Base-by-base conservation (phyloP, 2,888 invertebrate species). In the Drosophila barbarae region DNA sequence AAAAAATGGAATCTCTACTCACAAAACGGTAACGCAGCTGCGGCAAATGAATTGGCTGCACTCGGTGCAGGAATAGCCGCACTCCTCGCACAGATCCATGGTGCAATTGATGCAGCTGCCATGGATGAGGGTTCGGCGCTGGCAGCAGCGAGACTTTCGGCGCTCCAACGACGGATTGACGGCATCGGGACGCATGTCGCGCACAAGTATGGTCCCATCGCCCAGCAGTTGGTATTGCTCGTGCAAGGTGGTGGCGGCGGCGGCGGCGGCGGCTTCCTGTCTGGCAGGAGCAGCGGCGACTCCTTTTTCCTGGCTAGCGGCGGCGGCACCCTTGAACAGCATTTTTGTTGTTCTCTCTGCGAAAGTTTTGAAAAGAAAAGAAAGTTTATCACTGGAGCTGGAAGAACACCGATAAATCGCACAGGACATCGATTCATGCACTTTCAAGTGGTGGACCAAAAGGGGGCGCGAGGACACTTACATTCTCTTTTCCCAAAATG, bases 21-120 rank as follows among this genome's bases (percentile, higher is more conserved):
- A 87, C 87, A 87, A 87, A 26, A 86, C 15, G 7, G 76, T 74
- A 1, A 87, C 85, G 58, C 87, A 87, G 5, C 74, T 70, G 56
- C 76, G 82, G 56, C 87, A 87, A 5, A 87, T 69, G 21, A 86
- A 87, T 0, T 68, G 47, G 1, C 47, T 63, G 67, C 87, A 87
- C 13, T 87, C 87, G 2, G 56, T 38, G 49, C 87, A 87, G 1
- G 87, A 87, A 50, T 78, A 86, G 2, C 87, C 87, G 49, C 87
- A 87, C 39, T 80, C 85, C 57, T 87, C 87, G 47, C 87, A 87
- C 32, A 87, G 60, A 4, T 75, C 72, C 30, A 79, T 77, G 12
- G 71, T 61, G 42, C 87, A 87, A 47, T 86, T 85, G 2, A 41
- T 52, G 15, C 87, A 87, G 12, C 54, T 51, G 30, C 66, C 76